Evolutionary conservation across 2,113 vertebrate species (phyloP).

Genomic region (Laticauda colubrina): DNA sequence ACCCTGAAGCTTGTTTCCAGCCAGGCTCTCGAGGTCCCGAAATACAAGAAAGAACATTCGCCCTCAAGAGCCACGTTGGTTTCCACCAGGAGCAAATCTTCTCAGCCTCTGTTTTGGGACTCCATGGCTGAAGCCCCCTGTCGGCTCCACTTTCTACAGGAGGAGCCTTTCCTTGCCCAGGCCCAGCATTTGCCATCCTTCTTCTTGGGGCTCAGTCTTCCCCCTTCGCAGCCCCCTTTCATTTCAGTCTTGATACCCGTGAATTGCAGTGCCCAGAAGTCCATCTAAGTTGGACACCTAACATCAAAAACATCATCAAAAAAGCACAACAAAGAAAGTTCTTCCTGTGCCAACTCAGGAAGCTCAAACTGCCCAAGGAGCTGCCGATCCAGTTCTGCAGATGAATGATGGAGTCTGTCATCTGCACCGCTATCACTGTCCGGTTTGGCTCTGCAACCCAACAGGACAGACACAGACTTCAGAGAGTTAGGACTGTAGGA

Average conservation of each 20-base stretch:
- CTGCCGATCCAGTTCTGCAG: too few species aligned
- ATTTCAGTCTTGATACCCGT: background rate
- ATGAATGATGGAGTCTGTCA: too few species aligned
- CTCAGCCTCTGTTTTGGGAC: background rate
- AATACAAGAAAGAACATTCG: background rate
- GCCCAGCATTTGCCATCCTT: background rate
- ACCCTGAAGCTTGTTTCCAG: background rate
- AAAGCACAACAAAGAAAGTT: too few species aligned
- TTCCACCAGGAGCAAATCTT: background rate
- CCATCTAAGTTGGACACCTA: background rate
- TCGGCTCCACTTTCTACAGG: background rate
- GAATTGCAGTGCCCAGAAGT: background rate
- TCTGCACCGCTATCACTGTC: too few species aligned
- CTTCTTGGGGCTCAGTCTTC: background rate
- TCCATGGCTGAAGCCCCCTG: background rate
- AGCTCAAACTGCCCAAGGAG: too few species aligned
- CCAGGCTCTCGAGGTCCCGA: background rate
- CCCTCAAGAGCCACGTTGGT: background rate
- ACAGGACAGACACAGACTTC: too few species aligned
- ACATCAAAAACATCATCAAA: too few species aligned
- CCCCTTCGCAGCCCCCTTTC: background rate
- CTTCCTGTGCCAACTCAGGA: too few species aligned
- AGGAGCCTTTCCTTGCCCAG: background rate
- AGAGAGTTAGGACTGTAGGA: too few species aligned
- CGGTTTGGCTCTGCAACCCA: too few species aligned